Conservation (phyloP, 2,797 vertebrate genomes). For the Danio albolineatus region DNA sequence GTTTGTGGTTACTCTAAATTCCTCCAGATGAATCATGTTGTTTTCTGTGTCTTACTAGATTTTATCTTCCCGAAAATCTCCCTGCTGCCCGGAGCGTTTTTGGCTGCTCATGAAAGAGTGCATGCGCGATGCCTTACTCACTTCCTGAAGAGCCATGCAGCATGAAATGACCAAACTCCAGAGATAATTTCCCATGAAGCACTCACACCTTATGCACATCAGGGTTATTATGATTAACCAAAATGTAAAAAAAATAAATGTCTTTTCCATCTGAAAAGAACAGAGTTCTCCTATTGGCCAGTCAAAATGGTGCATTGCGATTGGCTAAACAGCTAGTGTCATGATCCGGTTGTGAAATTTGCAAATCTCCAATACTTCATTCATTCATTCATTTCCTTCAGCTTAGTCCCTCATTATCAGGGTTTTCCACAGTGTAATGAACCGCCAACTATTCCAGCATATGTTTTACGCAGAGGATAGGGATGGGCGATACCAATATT, state of each 20-base stretch:
- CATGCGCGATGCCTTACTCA: slow-evolving; percentile 59
- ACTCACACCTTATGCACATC: not conserved
- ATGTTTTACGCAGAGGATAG: no score
- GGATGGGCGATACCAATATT: no score
- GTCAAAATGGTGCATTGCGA: no score
- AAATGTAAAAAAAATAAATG: not conserved
- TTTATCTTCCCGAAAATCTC: slow-evolving; percentile 75
- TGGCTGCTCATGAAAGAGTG: slow-evolving; percentile 72
- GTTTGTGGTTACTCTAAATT: slow-evolving; percentile 69
- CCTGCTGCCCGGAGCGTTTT: slow-evolving; percentile 64
- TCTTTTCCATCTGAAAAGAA: no score
- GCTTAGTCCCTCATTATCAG: no score
- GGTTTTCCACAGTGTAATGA: no score
- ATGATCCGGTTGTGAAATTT: no score
- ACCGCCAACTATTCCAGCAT: no score
- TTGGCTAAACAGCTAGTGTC: no score
- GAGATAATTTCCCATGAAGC: slow-evolving; percentile 49
- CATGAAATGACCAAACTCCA: slow-evolving; percentile 68
- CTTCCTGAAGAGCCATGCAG: slow-evolving; percentile 65
- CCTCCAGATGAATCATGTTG: slow-evolving; percentile 72
- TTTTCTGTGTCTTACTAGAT: slow-evolving; percentile 66
- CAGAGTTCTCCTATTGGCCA: no score
- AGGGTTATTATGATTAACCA: not conserved
- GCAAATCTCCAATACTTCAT: no score
- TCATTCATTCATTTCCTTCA: no score